A percentile compares a stretch with the other conserved stretches of the same genome.
Conservation (phyloP, 2,113 vertebrate species). For the Nannobrachium achirus region DNA sequence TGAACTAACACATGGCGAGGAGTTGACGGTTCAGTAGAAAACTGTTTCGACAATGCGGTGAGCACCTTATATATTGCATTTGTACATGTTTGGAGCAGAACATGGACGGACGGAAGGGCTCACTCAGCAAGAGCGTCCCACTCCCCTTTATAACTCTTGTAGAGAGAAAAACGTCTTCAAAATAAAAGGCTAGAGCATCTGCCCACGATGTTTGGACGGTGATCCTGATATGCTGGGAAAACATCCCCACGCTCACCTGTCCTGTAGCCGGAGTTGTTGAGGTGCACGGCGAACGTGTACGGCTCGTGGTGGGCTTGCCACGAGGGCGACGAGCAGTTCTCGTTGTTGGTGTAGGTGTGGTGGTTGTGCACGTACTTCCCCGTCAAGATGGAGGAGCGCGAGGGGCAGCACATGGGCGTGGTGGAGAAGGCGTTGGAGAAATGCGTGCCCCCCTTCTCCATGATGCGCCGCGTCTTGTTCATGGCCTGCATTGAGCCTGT, state of each 20-base stretch:
- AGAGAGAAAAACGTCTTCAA: too few relatives aligned
- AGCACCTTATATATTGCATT: too few relatives aligned
- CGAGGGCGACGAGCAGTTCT: constrained; percentile 97
- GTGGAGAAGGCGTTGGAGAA: constrained; percentile 97
- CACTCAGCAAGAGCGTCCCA: too few relatives aligned
- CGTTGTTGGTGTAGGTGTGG: constrained; percentile 98
- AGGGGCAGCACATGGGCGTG: constrained; percentile 97
- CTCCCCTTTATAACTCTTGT: too few relatives aligned
- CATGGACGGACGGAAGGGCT: too few relatives aligned
- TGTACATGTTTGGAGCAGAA: too few relatives aligned
- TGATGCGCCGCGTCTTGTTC: constrained; percentile 94
- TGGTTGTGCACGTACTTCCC: constrained; percentile 98
- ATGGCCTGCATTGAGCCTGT: constrained; percentile 98
- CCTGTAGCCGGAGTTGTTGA: constrained; percentile 94
- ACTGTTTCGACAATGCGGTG: too few relatives aligned
- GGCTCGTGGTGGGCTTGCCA: constrained; percentile 96
- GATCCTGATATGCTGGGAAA: too few relatives aligned
- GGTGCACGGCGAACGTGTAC: constrained; percentile 92
- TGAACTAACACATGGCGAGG: too few relatives aligned
- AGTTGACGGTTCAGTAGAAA: too few relatives aligned
- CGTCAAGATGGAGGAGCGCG: constrained; percentile 94
- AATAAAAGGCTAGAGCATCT: too few relatives aligned
- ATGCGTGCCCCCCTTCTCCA: constrained; percentile 93
- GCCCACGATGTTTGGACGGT: too few relatives aligned
- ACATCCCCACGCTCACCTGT: constrained; percentile 82